A percentile compares a stretch with the other conserved stretches of the same genome.
Evolutionary conservation across 2,113 vertebrate species (phyloP).

Genomic region (Thamnophis sirtalis): DNA sequence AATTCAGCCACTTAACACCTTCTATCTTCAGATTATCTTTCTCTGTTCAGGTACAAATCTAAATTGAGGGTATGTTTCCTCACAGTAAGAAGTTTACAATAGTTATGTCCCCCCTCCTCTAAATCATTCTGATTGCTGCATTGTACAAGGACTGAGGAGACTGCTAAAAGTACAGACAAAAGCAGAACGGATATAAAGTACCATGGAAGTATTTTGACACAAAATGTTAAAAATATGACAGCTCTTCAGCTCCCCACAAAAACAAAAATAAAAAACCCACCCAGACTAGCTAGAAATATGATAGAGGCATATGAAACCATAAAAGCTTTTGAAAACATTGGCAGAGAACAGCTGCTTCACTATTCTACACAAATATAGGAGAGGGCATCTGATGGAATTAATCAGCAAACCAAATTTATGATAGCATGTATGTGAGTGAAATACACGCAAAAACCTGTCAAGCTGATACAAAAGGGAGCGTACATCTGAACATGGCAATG

Average conservation of each 20-base stretch:
- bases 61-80: background rate
- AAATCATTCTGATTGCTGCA: background rate
- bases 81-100: background rate
- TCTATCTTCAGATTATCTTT: background rate
- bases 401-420: background rate
- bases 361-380: conserved; percentile 17
- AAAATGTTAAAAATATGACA: conserved; percentile 24
- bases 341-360: conserved; percentile 25
- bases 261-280: too few relatives aligned
- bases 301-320: conserved; percentile 23
- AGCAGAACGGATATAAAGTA: background rate
- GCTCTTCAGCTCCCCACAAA: background rate
- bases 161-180: background rate
- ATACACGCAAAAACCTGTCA: background rate
- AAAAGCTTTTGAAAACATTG: conserved; percentile 23
- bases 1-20: background rate
- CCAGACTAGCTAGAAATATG: conserved; percentile 2
- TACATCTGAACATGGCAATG: background rate
- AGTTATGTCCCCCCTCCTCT: background rate
- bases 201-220: background rate
- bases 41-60: background rate
- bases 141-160: background rate
- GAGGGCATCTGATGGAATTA: conserved; percentile 16
- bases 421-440: background rate
- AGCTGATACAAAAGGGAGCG: background rate